Evolutionary conservation across 1,140 invertebrate genomes (phyloP), one percentile per base, ranked within the genome.

Genomic region (Sogatella furcifera): DNA sequence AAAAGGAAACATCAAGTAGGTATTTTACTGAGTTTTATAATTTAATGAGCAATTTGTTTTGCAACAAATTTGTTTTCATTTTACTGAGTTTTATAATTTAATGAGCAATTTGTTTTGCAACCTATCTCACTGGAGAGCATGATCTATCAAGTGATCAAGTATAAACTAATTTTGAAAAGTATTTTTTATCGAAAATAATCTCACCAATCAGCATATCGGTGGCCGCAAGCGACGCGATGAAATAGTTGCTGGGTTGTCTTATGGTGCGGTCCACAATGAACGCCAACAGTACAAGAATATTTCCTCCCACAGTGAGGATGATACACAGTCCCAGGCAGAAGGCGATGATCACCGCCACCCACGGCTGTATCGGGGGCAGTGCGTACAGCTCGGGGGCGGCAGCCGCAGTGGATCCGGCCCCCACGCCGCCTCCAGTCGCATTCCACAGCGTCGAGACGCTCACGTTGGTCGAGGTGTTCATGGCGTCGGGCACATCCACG

Each of bases 191-290:
- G 6, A 28, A 28, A 28, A 28, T 28, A 28, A 38, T 73, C 79
- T 82, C 74, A 83, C 97, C 97, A 74, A 99, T 99, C 60, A 99
- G 81, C 77, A 99, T 85, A 77, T 99, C 97, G 11, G 95, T 98
- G 31, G 96, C 92, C 21, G 97, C 97, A 44, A 99, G 80, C 0
- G 95, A 98, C 3, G 95, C 96, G 56, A 99, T 98, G 77, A 99
- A 99, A 77, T 98, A 99, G 77, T 99, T 99, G 70, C 93, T 97
- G 2, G 97, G 97, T 70, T 99, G 96, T 49, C 97, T 83, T 69
- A 99, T 99, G 58, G 90, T 90, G 59, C 96, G 81, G 73, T 99
- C 97, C 22, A 99, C 89, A 57, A 97, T 89, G 76, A 99, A 99
- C 21, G 95, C 92, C 38, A 98, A 73, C 21, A 99, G 80, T 31